phyloP scores from a whole-genome alignment of 2,113 vertebrate genomes.

The Athene cunicularia region DNA sequence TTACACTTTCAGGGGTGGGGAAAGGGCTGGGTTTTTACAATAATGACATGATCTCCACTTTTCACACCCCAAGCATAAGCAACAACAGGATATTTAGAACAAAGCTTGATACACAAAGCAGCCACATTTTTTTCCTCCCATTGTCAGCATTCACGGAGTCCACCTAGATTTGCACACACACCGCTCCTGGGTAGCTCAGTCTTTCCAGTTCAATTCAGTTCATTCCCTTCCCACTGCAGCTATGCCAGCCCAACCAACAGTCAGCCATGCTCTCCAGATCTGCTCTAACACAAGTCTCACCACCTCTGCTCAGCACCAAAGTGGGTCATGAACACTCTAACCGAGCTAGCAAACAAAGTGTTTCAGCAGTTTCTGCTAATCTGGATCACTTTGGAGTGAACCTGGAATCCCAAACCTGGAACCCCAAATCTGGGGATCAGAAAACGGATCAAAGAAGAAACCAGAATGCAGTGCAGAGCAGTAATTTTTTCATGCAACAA shows the following conservation, averaged over 20 bases:
- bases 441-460: background rate
- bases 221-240: background rate
- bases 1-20: background rate
- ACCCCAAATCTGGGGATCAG: background rate
- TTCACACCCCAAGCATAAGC: background rate
- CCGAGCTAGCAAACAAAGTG: background rate
- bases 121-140: background rate
- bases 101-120: background rate
- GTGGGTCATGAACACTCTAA: accelerated
- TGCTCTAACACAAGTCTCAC: background rate
- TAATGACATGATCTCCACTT: background rate
- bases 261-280: background rate
- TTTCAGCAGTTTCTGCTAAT: background rate
- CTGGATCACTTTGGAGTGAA: background rate
- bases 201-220: background rate
- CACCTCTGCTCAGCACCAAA: background rate
- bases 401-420: background rate
- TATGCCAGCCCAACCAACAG: background rate
- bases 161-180: background rate
- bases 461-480: background rate
- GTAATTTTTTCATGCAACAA: background rate
- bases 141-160: background rate
- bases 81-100: background rate
- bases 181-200: background rate
- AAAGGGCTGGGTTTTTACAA: background rate